Conservation (phyloP, 2,888 invertebrate species). For the Clitarchus hookeri region DNA sequence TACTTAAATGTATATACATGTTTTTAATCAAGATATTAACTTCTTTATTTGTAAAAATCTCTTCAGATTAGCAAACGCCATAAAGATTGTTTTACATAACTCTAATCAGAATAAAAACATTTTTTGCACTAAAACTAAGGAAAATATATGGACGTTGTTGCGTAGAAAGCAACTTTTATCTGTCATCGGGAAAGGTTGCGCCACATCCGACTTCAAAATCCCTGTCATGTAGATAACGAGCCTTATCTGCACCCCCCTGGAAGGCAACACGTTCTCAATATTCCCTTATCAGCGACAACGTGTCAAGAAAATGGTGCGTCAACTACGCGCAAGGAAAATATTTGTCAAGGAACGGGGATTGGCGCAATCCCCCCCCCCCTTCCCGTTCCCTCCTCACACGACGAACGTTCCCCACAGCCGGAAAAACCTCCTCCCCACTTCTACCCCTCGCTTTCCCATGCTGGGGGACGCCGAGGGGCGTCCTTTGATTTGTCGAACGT, state of each 20-base stretch:
- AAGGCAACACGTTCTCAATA: conserved; percentile 14
- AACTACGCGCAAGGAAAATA: neutral
- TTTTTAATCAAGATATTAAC: no score
- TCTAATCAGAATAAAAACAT: no score
- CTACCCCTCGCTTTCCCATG: neutral
- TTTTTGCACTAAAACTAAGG: no score
- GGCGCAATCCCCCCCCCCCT: no score
- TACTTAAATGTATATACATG: no score
- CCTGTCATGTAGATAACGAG: neutral
- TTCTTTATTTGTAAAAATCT: no score
- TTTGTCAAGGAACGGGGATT: no score
- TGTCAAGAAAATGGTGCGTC: neutral
- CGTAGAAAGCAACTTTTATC: neutral
- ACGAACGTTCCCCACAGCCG: no score
- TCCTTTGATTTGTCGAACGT: neutral
- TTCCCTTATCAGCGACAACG: neutral
- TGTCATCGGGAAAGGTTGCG: neutral
- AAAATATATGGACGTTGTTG: no score
- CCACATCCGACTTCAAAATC: neutral
- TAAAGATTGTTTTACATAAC: no score
- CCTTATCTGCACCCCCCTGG: neutral
- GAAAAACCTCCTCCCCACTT: neutral
- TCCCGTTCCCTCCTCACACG: no score
- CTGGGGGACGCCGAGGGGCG: neutral
- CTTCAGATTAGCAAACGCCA: no score